Conservation (phyloP, 2,797 vertebrate genomes). For the Myotis pilosus region DNA sequence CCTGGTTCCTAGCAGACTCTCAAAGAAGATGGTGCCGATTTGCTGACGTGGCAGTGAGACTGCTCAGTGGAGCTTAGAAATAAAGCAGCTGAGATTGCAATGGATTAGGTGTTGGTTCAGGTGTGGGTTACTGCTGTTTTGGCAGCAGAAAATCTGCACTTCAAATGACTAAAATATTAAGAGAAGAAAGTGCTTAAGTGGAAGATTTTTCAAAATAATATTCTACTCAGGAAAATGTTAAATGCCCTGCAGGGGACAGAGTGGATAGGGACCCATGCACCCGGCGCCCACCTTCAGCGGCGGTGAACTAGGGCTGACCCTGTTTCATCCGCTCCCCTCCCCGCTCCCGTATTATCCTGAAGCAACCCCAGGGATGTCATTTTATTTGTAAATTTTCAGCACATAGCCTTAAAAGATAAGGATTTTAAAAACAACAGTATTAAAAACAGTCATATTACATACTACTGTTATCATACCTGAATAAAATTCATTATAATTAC, state of each 20-base stretch:
- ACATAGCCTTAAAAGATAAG: background rate
- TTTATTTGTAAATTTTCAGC: background rate
- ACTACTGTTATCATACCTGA: background rate
- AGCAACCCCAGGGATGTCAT: background rate
- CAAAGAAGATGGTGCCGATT: background rate
- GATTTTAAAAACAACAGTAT: background rate
- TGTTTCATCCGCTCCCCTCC: background rate
- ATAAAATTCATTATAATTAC: background rate
- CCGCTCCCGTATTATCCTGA: background rate
- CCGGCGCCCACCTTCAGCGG: fast-evolving
- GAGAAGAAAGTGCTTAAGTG: background rate
- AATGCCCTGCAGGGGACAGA: background rate
- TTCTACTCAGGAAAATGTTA: background rate
- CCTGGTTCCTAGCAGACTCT: too few relatives aligned
- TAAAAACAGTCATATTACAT: background rate
- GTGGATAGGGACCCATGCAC: background rate
- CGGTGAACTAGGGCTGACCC: background rate
- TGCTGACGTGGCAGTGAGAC: background rate
- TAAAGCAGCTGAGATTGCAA: background rate
- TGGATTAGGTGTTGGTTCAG: background rate
- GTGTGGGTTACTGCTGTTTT: background rate
- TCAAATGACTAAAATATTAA: background rate
- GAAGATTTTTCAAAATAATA: background rate
- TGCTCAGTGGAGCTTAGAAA: background rate
- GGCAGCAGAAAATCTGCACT: background rate